Conservation (phyloP, 2,797 vertebrate species). For the Malurus leucopterus region DNA sequence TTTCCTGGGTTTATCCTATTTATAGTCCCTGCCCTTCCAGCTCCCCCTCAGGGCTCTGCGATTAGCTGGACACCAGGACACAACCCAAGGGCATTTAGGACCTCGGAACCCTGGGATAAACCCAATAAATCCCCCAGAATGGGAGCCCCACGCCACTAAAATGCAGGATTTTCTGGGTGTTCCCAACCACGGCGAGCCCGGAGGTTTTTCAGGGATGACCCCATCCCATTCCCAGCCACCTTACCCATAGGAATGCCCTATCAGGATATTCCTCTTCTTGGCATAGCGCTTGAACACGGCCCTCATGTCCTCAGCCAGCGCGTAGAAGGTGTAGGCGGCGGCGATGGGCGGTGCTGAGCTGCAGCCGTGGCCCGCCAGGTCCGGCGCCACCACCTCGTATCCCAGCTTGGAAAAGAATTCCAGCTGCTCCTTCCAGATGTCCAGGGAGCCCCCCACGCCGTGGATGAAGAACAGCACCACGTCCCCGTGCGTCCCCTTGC, state of each 20-base stretch:
- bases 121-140: background rate
- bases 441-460: constrained; percentile 90
- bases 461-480: constrained; percentile 96
- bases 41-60: background rate
- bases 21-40: background rate
- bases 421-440: constrained; percentile 96
- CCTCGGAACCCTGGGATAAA: background rate
- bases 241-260: constrained; percentile 74
- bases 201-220: too few species aligned
- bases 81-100: background rate
- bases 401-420: constrained; percentile 91
- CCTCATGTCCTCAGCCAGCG: constrained; percentile 90
- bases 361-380: constrained; percentile 89
- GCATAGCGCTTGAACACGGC: constrained; percentile 92
- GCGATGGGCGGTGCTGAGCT: constrained; percentile 90
- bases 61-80: background rate
- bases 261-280: constrained; percentile 90
- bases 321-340: constrained; percentile 93
- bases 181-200: too few species aligned
- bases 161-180: too few species aligned
- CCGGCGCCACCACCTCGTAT: constrained; percentile 93
- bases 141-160: background rate
- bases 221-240: too few species aligned
- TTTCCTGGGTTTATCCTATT: constrained; percentile 29
- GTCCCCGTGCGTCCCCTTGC: constrained; percentile 87